These are phyloP conservation scores for Archips xylosteana DNA, from an alignment of 2,888 invertebrate species.

Conservation along the genomic window DNA sequence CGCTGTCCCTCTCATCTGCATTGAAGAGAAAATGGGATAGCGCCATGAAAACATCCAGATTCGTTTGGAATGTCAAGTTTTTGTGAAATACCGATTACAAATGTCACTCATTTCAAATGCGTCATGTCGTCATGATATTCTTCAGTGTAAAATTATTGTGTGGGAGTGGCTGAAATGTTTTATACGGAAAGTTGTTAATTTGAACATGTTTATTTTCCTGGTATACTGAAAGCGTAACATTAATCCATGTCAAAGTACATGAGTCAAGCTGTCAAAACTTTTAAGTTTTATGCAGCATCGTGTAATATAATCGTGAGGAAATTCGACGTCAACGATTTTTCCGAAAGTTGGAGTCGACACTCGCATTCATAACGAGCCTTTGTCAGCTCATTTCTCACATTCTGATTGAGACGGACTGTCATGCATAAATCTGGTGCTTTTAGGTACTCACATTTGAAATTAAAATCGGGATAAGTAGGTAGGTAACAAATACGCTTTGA, in stretches of 20 bases:
- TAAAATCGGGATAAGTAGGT: constrained; percentile 18
- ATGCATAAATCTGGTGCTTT: constrained; percentile 43
- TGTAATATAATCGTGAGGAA: constrained; percentile 58
- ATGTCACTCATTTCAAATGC: constrained; percentile 12
- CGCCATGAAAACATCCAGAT: constrained; percentile 4
- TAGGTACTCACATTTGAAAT: constrained; percentile 28
- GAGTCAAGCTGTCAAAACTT: constrained; percentile 63
- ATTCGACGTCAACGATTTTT: constrained; percentile 57
- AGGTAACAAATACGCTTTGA: neutral
- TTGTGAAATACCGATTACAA: constrained; percentile 6
- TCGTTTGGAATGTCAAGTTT: constrained; percentile 1
- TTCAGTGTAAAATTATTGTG: neutral
- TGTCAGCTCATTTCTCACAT: constrained; percentile 68
- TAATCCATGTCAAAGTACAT: constrained; percentile 67
- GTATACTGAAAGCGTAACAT: constrained; percentile 57
- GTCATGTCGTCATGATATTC: constrained; percentile 12
- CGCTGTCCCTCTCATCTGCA: constrained; percentile 23
- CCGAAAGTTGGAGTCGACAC: constrained; percentile 54
- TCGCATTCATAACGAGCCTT: constrained; percentile 58
- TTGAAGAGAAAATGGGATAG: constrained; percentile 23
- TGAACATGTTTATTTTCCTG: constrained; percentile 53
- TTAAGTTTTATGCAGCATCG: constrained; percentile 60
- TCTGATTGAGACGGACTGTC: constrained; percentile 63
- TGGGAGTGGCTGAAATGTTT: constrained; percentile 8
- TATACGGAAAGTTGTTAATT: constrained; percentile 36